Base-by-base conservation (phyloP, 2,888 invertebrate genomes). In the Stratiomys singularior region DNA sequence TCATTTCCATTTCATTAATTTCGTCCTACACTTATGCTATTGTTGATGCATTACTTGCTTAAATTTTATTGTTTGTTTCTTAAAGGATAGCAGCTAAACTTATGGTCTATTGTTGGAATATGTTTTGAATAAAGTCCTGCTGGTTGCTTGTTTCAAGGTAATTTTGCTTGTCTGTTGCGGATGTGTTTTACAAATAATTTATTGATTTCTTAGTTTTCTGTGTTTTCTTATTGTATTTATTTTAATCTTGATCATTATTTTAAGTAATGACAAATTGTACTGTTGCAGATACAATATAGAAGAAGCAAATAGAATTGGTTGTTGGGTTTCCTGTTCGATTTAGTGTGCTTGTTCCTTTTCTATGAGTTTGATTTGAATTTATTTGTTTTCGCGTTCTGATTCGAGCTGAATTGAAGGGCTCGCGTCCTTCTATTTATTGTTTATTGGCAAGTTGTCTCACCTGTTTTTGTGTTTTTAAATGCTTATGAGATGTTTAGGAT, bases 81-180 rank as follows among this genome's bases (percentile, higher is more conserved):
- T 81, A 80, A 81, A 80, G 80, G 79, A 82, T 81, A 81, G 79
- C 81, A 81, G 81, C 81, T 82, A 81, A 81, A 80, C 81, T 82
- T 82, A 81, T 78, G 80, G 80, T 80, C 81, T 82, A 81, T 81
- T 81, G 80, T 81, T 52, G n/a, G n/a, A n/a, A 47, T 76, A 80
- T 80, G 78, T 77, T 69, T 72, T 78, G 60, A 78, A 79, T 76
- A 77, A 77, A 67, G 27, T 78, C 60, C 78, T 79, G 72, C 71
- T 79, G 37, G 37, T 37, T 37, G 3, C 64, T 28, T 46, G 47
- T 79, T 77, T 76, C 58, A 76, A 79, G 63, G 28, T 78, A 79
- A 72, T 37, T 37, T 37, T 37, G 3, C 3, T 5, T 37, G 37
- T 37, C 37, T 76, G 13, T 76, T 76, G n/a, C n/a, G 21, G 2